Evolutionary conservation across 2,113 vertebrate genomes (phyloP), one percentile per base, ranked within the genome.

Genomic region (Pavo muticus): DNA sequence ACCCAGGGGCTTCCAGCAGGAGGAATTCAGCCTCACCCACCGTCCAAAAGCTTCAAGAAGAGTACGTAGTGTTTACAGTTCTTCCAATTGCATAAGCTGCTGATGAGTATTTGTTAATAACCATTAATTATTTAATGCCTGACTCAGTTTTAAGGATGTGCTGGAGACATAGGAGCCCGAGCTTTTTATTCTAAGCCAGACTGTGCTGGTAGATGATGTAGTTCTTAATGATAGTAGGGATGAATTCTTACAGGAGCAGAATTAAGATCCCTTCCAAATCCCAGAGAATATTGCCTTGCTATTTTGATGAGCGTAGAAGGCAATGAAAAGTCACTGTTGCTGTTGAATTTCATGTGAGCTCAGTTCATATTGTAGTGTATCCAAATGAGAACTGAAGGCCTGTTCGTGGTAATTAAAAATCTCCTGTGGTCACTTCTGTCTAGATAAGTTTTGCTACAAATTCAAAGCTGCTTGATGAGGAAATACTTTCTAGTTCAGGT

Each of bases 1-100:
- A 98, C 90, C 37, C 99, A 98, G 10, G 99, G 99, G 71, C 98
- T 99, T 94, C 99, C 99, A n/a, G 97, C 98, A 10, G 98, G 98
- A 54, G 99, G 98, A 91, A 98, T 99, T 96, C 99, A 98, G 90
- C 98, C 98, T 64, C 98, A 98, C 61, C 98, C 98, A 16, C 98
- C 97, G 0, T 96, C 97, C 93, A 97, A 98, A 97, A 56, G 89
- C 94, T 91, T 98, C 85, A 98, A 97, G 91, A 99, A 98, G 96
- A 99, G 99, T 99, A 98, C n/a, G 99, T 97, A 89, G n/a, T 81
- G n/a, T 45, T 91, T 94, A 89, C 13, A 50, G 18, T 95, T 93
- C 29, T 50, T 96, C 76, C 29, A 25, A 0, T 78, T 91, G n/a
- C 0, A 0, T 77, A 50, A 88, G 30, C 39, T 91, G 45, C 50